Evolutionary conservation across 2,113 vertebrate species (phyloP).

Genomic region (Nothoprocta perdicaria): DNA sequence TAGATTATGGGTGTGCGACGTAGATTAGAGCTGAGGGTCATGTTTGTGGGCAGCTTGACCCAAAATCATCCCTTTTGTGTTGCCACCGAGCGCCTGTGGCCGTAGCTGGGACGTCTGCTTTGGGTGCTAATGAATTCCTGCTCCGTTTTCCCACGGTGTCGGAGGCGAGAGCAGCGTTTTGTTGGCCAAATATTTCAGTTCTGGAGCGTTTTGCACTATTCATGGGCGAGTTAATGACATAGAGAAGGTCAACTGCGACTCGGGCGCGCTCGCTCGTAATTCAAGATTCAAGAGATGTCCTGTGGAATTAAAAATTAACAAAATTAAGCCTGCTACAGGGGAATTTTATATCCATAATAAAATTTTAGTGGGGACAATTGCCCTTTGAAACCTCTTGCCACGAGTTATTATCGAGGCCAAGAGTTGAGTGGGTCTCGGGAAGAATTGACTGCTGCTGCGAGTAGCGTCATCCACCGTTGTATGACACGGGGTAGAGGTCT

Average conservation of each 20-base stretch:
- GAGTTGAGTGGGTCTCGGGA: neutral
- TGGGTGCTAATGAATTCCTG: neutral
- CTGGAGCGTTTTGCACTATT: neutral
- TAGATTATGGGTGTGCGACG: neutral
- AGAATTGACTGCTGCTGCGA: neutral
- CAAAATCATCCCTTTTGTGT: neutral
- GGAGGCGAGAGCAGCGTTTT: neutral
- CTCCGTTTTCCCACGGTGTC: neutral
- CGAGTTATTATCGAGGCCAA: neutral
- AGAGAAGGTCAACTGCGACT: neutral
- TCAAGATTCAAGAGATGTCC: neutral
- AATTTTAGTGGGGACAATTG: neutral
- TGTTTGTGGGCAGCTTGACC: neutral
- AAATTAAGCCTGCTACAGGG: neutral
- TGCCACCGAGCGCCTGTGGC: neutral
- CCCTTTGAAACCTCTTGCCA: neutral
- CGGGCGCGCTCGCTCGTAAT: neutral
- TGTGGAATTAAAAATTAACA: neutral
- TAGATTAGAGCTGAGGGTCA: neutral
- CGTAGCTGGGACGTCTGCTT: neutral
- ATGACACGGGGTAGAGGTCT: accelerated
- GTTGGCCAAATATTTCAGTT: neutral
- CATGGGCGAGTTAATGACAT: neutral
- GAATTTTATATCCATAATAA: neutral
- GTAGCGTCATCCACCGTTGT: accelerated